These are phyloP conservation scores for Sterrhoptilus dennistouni DNA, from an alignment of 2,113 vertebrate species.

Conservation along the genomic window DNA sequence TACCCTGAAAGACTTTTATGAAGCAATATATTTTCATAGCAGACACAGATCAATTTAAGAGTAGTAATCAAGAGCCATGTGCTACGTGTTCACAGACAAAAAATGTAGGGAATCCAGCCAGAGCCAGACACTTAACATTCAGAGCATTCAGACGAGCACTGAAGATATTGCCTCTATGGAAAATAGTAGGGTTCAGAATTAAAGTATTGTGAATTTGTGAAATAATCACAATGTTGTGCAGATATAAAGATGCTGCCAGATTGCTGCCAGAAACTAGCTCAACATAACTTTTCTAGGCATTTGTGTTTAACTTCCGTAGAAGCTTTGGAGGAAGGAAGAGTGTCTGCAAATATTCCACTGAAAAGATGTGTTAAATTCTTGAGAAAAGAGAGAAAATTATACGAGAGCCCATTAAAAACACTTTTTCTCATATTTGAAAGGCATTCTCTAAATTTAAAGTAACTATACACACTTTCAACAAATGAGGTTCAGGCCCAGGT, in stretches of 20 bases:
- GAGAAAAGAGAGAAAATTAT: not conserved
- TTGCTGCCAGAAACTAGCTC: not conserved
- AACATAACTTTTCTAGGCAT: not conserved
- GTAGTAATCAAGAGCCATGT: constrained; percentile 58
- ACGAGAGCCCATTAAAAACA: not conserved
- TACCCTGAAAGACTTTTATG: constrained; percentile 62
- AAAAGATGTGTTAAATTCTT: not conserved
- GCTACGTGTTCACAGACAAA: constrained; percentile 22
- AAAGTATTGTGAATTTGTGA: constrained; percentile 25
- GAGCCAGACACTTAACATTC: constrained; percentile 36
- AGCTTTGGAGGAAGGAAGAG: not conserved
- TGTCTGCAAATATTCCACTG: not conserved
- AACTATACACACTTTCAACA: not conserved
- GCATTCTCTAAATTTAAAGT: not conserved
- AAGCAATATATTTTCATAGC: constrained; percentile 60
- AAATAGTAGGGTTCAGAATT: constrained; percentile 10
- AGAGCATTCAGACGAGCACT: constrained; percentile 16
- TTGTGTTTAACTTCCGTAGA: not conserved
- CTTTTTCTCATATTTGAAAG: not conserved
- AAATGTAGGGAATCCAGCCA: constrained; percentile 36
- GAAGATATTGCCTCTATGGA: constrained; percentile 14
- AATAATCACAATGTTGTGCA: not conserved
- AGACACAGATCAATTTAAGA: constrained; percentile 63
- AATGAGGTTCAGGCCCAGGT: not conserved
- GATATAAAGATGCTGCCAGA: not conserved